Conservation (phyloP, 1,140 invertebrate genomes). For the Apis mellifera region Amel_HAv3.1 CM009941.2:14329501-14330000, state of each 20-base stretch:
- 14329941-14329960: constrained; percentile 37
- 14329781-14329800: neutral
- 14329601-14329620: neutral
- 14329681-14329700: constrained; percentile 1
- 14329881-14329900: constrained; percentile 63
- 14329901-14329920: constrained; percentile 74
- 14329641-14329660: rapidly evolving
- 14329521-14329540: neutral
- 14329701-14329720: constrained; percentile 1
- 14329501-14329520: neutral
- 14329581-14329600: rapidly evolving
- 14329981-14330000: constrained; percentile 36
- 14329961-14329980: constrained; percentile 35
- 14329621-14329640: neutral
- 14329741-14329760: neutral
- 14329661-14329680: too few relatives aligned
- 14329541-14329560: neutral
- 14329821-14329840: too few relatives aligned
- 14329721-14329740: neutral
- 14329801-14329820: neutral
- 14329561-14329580: too few relatives aligned
- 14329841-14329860: constrained; percentile 34
- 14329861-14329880: constrained; percentile 64
- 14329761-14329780: neutral
- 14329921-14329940: constrained; percentile 70